Evolutionary conservation across 2,888 invertebrate genomes (phyloP).

Genomic region (Odontocolon sp.): DNA sequence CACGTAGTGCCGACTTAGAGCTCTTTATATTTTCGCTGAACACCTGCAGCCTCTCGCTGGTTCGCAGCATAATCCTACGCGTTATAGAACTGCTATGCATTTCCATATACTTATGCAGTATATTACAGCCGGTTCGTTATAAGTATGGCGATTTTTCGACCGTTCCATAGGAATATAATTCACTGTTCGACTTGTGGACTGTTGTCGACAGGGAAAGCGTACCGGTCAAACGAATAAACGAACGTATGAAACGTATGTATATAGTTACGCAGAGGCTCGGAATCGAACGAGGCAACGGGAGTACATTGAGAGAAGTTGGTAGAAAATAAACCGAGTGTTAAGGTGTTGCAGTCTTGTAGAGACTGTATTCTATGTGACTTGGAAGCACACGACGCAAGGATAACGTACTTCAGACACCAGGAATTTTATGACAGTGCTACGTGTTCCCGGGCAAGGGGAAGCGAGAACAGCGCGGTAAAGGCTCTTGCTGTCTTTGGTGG

Average conservation of each 20-base stretch:
- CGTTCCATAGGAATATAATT: slow-evolving; percentile 50
- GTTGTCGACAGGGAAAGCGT: slow-evolving; percentile 23
- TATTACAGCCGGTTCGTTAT: slow-evolving; percentile 49
- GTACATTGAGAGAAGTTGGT: too few species aligned
- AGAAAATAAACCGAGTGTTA: slow-evolving; percentile 21
- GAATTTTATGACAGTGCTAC: slow-evolving; percentile 58
- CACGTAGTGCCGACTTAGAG: slow-evolving; percentile 25
- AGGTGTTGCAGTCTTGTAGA: slow-evolving; percentile 56
- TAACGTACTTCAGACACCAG: slow-evolving; percentile 51
- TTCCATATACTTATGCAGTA: slow-evolving; percentile 20
- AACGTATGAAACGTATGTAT: slow-evolving; percentile 28
- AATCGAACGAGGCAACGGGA: slow-evolving; percentile 1
- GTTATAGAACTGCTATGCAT: slow-evolving; percentile 34
- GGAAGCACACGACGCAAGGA: slow-evolving; percentile 38
- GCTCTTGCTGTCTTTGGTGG: slow-evolving; percentile 30
- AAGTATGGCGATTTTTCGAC: slow-evolving; percentile 38
- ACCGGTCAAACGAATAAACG: slow-evolving; percentile 34
- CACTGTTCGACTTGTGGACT: slow-evolving; percentile 43
- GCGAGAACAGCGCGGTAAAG: not conserved
- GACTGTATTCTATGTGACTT: slow-evolving; percentile 42
- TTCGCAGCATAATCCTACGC: slow-evolving; percentile 7
- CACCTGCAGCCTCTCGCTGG: slow-evolving; percentile 52
- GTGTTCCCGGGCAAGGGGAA: slow-evolving; percentile 5
- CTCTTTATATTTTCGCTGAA: slow-evolving; percentile 47
- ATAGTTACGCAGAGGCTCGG: not conserved